A percentile compares a stretch with the other conserved stretches of the same genome.
phyloP scores from a whole-genome alignment of 2,113 vertebrate genomes.

The Plecotus auritus region DNA sequence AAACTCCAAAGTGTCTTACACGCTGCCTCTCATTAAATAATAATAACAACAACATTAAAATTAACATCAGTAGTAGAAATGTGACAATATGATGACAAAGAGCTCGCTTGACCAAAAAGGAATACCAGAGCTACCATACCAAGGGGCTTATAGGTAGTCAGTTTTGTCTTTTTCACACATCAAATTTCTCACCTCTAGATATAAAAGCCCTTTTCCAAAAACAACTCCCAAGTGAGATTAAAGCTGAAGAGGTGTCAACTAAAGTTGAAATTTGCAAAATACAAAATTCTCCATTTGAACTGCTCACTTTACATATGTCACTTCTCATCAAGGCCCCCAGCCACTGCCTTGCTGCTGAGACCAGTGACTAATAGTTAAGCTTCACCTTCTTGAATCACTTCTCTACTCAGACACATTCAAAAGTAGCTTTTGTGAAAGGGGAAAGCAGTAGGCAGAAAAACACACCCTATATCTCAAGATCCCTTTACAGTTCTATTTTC shows the following conservation, averaged over 20 bases:
- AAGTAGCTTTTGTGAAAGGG: not conserved
- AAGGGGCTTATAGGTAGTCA: not conserved
- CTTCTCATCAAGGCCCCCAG: not conserved
- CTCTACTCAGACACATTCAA: not conserved
- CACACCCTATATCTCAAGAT: not conserved
- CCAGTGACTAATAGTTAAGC: not conserved
- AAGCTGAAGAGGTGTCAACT: not conserved
- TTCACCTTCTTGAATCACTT: constrained; percentile 27
- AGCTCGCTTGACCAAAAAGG: not conserved
- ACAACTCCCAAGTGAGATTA: constrained; percentile 17
- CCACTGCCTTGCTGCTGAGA: not conserved
- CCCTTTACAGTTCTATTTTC: not conserved
- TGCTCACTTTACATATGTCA: not conserved
- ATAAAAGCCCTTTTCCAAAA: constrained; percentile 12
- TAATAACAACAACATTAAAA: not conserved
- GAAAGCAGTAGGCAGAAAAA: not conserved
- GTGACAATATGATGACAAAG: not conserved
- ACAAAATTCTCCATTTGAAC: not conserved
- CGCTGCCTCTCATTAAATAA: not conserved
- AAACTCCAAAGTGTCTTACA: not conserved
- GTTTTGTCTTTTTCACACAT: not conserved
- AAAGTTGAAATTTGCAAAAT: constrained; percentile 3
- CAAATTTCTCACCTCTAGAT: constrained; percentile 1
- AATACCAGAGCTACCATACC: not conserved
- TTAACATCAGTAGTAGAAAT: not conserved